Conservation (phyloP, 2,888 invertebrate genomes). For the Nemapogon koenigi region DNA sequence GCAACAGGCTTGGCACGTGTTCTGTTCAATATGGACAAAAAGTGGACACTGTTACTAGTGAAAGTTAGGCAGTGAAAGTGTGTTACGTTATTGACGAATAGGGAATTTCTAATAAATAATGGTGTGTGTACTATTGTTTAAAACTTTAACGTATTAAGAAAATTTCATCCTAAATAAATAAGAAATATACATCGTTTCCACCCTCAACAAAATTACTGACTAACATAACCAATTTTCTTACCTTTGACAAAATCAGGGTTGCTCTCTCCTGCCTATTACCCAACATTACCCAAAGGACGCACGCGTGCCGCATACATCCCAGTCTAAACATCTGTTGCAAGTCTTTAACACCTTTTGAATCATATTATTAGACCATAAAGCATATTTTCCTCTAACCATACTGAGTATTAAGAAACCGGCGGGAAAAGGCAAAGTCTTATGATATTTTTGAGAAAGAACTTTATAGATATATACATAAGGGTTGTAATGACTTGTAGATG, state of each 20-base stretch:
- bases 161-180: no score
- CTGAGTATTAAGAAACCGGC: constrained; percentile 16
- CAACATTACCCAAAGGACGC: constrained; percentile 60
- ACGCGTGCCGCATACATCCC: constrained; percentile 46
- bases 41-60: no score
- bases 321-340: constrained; percentile 26
- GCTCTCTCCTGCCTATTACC: constrained; percentile 49
- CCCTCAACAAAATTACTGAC: constrained; percentile 44
- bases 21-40: no score
- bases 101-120: no score
- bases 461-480: background rate
- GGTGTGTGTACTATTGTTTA: no score
- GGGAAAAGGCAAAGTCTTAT: constrained; percentile 27
- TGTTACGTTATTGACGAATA: no score
- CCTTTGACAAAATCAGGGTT: constrained; percentile 61
- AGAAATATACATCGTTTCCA: no score
- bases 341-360: constrained; percentile 32
- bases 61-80: no score
- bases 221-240: constrained; percentile 62
- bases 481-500: background rate
- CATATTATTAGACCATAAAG: constrained; percentile 44
- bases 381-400: constrained; percentile 31
- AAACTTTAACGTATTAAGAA: no score
- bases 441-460: background rate
- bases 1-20: no score